Percentiles rank a stretch among this genome's conserved stretches.
Conservation (phyloP, 2,888 invertebrate genomes). For the Megastigmus dorsalis region DNA sequence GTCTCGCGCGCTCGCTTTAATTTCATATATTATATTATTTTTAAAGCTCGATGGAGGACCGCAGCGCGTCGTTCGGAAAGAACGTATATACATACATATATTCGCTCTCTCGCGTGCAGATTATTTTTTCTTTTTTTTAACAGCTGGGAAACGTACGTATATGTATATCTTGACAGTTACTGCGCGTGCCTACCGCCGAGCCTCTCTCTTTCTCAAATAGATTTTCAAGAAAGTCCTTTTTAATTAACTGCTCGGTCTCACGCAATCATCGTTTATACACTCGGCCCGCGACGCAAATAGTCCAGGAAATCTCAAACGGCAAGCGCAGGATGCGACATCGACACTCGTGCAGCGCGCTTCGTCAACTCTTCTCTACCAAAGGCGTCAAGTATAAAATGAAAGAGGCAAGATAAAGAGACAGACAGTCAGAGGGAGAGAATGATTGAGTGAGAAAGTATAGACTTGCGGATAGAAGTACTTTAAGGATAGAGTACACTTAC, state of each 20-base stretch:
- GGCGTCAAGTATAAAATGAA: background rate
- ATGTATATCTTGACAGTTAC: too few species aligned
- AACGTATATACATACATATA: too few species aligned
- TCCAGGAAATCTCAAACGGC: constrained; percentile 20
- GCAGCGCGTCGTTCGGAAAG: background rate
- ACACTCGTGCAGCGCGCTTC: background rate
- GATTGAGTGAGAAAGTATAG: too few species aligned
- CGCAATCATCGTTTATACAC: constrained; percentile 42
- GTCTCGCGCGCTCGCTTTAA: background rate
- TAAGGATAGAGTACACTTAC: background rate
- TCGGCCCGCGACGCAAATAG: constrained; percentile 32
- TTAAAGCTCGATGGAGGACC: constrained; percentile 32
- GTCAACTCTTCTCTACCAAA: background rate
- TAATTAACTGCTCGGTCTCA: constrained; percentile 53
- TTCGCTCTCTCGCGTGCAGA: constrained; percentile 4
- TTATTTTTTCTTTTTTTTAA: too few species aligned
- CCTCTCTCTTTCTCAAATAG: constrained; percentile 40
- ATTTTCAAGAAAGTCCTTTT: constrained; percentile 53
- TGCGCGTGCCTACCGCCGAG: background rate
- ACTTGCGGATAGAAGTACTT: background rate
- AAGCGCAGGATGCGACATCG: background rate
- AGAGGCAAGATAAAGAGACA: background rate
- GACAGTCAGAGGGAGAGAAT: too few species aligned
- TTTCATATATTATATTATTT: constrained; percentile 32
- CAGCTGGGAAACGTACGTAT: too few species aligned